Evolutionary conservation across 2,113 vertebrate genomes (phyloP), one percentile per base, ranked within the genome.

Genomic region (Apus apus): DNA sequence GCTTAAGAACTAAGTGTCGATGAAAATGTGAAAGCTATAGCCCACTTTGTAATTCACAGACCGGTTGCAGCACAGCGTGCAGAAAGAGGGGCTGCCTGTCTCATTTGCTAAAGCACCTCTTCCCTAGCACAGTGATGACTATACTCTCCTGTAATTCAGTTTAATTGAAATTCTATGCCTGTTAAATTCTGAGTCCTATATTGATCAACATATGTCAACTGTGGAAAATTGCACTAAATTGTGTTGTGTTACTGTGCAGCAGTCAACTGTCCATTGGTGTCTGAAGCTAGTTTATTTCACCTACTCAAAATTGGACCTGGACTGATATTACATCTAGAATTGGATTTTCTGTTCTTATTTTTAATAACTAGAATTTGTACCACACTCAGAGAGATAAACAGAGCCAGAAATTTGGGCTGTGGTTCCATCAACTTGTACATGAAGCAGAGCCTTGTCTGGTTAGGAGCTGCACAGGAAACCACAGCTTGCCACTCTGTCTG

Each of bases 101-200:
- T 93, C 93, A 93, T 96, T 96, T 95, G 92, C 94, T 90, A 81
- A 94, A 94, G 92, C 80, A 89, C 94, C 87, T 96, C 81, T 93
- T 91, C 79, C 82, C 64, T 87, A 75, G 77, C 80, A 81, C 3
- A 11, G 83, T 74, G 89, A 96, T 94, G 93, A 87, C 93, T 96
- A 67, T 85, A 96, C 94, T 96, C 94, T 94, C 94, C 70, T 13
- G 95, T 97, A 96, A 98, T 97, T 96, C 96, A 94, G 82, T 97
- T 97, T 97, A 98, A 98, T 97, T 97, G 96, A 96, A 97, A 98
- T 97, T 96, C 95, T 93, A 97, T 96, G 97, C 97, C 94, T 97
- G 95, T 97, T 97, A 97, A 97, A 97, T 97, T 96, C 94, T 48
- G 87, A 97, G 97, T 94, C 95, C 87, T 96, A 22, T 96, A 98